Conservation (phyloP, 2,888 invertebrate genomes). For the Polyploca ridens region DNA sequence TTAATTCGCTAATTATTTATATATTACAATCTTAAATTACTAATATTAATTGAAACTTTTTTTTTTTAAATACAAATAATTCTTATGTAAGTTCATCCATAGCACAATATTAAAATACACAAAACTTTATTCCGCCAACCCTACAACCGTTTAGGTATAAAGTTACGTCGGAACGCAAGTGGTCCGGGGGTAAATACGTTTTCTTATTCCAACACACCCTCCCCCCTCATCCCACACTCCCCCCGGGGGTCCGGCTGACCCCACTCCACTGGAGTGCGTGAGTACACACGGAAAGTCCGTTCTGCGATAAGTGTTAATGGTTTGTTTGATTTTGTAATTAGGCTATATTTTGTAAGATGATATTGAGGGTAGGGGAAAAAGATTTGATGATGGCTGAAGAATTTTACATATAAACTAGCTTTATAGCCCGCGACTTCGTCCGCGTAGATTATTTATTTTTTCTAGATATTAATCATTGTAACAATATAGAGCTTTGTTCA, state of each 20-base stretch:
- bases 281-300: slow-evolving; percentile 13
- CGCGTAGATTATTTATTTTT: too few relatives aligned
- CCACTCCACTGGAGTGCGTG: slow-evolving; percentile 18
- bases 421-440: too few relatives aligned
- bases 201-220: slow-evolving; percentile 57
- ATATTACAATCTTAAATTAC: too few relatives aligned
- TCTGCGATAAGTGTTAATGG: slow-evolving; percentile 47
- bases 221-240: slow-evolving; percentile 7
- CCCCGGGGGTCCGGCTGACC: slow-evolving; percentile 22
- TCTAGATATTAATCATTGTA: too few relatives aligned
- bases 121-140: slow-evolving; percentile 37
- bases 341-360: slow-evolving; percentile 27
- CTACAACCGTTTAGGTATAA: slow-evolving; percentile 63
- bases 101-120: background rate
- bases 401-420: too few relatives aligned
- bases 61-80: too few relatives aligned
- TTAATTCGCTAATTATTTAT: too few relatives aligned
- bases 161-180: slow-evolving; percentile 66
- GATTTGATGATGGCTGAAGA: background rate
- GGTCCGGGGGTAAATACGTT: slow-evolving; percentile 69
- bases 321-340: slow-evolving; percentile 70
- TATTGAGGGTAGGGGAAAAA: background rate
- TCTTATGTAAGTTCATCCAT: too few relatives aligned
- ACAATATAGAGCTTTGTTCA: too few relatives aligned
- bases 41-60: too few relatives aligned